These are phyloP conservation scores for Epinephelus cyanopodus DNA, from an alignment of 2,113 vertebrate species.

Conservation along the genomic window DNA sequence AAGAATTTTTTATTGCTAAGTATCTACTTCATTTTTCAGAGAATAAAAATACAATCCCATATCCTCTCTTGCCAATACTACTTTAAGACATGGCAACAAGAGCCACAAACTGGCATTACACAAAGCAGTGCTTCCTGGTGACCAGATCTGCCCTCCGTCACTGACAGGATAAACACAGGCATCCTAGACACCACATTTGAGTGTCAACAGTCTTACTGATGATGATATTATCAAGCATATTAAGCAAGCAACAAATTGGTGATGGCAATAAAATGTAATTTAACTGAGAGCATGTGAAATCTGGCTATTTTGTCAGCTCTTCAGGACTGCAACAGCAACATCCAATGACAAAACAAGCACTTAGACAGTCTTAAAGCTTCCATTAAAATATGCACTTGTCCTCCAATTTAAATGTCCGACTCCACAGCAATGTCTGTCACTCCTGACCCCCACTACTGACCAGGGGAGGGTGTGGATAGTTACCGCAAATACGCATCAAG, in stretches of 20 bases:
- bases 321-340: constrained; percentile 6
- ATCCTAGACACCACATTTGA: constrained; percentile 17
- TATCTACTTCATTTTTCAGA: constrained; percentile 9
- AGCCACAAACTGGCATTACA: constrained; percentile 1
- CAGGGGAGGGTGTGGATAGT: background rate
- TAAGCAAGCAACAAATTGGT: background rate
- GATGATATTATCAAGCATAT: background rate
- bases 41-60: constrained; percentile 11
- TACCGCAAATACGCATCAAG: constrained; percentile 10
- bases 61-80: background rate
- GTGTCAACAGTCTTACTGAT: background rate
- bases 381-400: background rate
- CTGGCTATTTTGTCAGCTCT: constrained; percentile 1
- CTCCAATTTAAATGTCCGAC: constrained; percentile 15
- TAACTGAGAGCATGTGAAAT: background rate
- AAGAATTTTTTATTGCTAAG: constrained; percentile 1
- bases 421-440: background rate
- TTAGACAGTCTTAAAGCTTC: background rate
- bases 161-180: constrained; percentile 14
- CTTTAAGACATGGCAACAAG: constrained; percentile 9
- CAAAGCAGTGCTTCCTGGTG: background rate
- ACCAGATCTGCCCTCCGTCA: background rate
- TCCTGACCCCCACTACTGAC: background rate
- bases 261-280: background rate
- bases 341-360: constrained; percentile 21